phyloP scores from a whole-genome alignment of 2,888 invertebrate species.

The Elmis aenea region DNA sequence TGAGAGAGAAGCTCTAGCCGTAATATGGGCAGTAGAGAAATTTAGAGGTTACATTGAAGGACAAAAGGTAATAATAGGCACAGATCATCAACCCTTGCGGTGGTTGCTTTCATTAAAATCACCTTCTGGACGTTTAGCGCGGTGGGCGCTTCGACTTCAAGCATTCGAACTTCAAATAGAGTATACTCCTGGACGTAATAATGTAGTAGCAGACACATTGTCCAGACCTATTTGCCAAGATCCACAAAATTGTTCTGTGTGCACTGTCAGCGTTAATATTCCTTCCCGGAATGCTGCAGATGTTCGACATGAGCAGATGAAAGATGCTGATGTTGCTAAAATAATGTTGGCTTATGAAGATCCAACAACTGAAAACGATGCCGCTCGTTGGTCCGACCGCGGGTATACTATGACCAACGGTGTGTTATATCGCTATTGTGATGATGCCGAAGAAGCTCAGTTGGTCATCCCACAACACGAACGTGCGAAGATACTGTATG shows the following conservation, averaged over 20 bases:
- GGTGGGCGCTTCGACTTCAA: conserved; percentile 43
- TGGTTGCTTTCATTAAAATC: conserved; percentile 41
- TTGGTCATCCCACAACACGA: conserved; percentile 8
- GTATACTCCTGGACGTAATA: conserved; percentile 37
- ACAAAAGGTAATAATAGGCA: conserved; percentile 33
- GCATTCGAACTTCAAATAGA: conserved; percentile 35
- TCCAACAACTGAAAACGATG: too few species aligned
- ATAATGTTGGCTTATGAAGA: conserved; percentile 23
- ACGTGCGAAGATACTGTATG: not conserved
- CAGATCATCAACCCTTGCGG: conserved; percentile 45
- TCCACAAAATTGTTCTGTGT: conserved; percentile 9
- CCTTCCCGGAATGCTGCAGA: conserved; percentile 11
- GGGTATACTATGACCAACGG: conserved; percentile 11
- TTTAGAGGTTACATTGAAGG: conserved; percentile 40
- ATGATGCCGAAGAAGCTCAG: conserved; percentile 12
- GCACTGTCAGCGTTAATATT: conserved; percentile 12
- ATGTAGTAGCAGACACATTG: conserved; percentile 39
- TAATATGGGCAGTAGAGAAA: conserved; percentile 29
- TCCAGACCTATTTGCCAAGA: conserved; percentile 25
- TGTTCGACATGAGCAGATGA: conserved; percentile 17
- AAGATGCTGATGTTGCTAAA: conserved; percentile 21
- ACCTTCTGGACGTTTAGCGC: conserved; percentile 37
- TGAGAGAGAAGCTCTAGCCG: too few species aligned
- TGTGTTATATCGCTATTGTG: conserved; percentile 13
- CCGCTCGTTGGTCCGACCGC: conserved; percentile 4